These are phyloP conservation scores for Acrossocheilus wenchowensis DNA, from an alignment of 2,797 vertebrate species.

Conservation along the genomic window DNA sequence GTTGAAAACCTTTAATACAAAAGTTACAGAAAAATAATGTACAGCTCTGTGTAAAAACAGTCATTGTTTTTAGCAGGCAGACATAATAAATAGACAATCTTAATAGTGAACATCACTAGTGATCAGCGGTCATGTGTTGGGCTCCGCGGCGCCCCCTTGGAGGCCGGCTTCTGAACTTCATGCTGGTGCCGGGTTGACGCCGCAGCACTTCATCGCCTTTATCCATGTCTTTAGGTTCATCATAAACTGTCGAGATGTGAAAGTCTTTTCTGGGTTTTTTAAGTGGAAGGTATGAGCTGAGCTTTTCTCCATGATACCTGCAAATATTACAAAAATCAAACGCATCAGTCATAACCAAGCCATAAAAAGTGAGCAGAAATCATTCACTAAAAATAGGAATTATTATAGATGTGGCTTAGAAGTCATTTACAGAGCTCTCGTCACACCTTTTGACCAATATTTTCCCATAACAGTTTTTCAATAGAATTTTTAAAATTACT, in stretches of 20 bases:
- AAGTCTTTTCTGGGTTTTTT: slow-evolving; percentile 81
- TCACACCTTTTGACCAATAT: neutral
- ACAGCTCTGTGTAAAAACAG: neutral
- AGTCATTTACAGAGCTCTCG: neutral
- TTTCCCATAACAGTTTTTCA: too few relatives aligned
- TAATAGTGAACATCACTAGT: neutral
- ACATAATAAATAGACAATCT: slow-evolving; percentile 13
- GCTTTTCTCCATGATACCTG: slow-evolving; percentile 94
- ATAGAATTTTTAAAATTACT: neutral
- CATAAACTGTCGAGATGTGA: slow-evolving; percentile 89
- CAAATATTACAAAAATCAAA: slow-evolving; percentile 35
- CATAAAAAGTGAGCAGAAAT: neutral
- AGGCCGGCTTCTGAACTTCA: slow-evolving; percentile 86
- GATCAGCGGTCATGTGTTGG: slow-evolving; percentile 61
- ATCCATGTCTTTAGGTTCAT: slow-evolving; percentile 86
- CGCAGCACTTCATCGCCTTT: slow-evolving; percentile 83
- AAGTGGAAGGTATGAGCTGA: slow-evolving; percentile 75
- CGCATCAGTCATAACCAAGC: neutral
- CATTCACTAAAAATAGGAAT: neutral
- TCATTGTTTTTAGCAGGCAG: neutral
- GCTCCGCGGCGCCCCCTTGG: slow-evolving; percentile 68
- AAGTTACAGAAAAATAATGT: neutral
- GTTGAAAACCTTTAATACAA: neutral
- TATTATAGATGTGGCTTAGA: neutral
- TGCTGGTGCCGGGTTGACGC: slow-evolving; percentile 83